Percentiles rank a stretch among this genome's conserved stretches.
These are phyloP conservation scores for Platygyra sinensis DNA, from an alignment of 64 coral and sea anemone genomes.

Conservation along the genomic window DNA sequence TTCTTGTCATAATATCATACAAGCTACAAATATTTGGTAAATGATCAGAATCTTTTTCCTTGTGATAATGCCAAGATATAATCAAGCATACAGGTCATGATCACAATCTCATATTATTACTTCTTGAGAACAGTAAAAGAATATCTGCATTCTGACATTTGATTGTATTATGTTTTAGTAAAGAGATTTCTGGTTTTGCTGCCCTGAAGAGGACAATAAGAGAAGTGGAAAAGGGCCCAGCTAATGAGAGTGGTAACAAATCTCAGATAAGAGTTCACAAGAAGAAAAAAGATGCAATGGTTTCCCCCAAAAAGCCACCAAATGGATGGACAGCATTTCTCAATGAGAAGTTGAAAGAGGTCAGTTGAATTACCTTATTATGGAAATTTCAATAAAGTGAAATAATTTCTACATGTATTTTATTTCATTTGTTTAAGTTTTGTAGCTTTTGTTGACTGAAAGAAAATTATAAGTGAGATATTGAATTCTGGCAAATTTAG, in stretches of 20 bases:
- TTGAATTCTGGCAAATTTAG: too few species aligned
- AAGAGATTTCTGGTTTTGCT: neutral
- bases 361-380: too few species aligned
- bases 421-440: too few species aligned
- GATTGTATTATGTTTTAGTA: neutral
- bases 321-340: too few species aligned
- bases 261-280: neutral
- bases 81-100: neutral
- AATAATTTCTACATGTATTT: too few species aligned
- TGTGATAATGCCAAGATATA: neutral
- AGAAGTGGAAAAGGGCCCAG: neutral
- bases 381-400: too few species aligned
- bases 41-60: conserved; percentile 4
- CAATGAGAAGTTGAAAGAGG: too few species aligned
- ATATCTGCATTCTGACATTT: neutral
- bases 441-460: too few species aligned
- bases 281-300: too few species aligned
- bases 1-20: conserved; percentile 19
- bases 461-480: too few species aligned
- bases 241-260: neutral
- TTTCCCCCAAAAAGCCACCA: too few species aligned
- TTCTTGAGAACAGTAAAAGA: neutral
- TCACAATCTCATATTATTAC: neutral
- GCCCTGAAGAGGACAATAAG: neutral
- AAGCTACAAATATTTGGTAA: conserved; percentile 12